These are phyloP conservation scores for Serilophus lunatus DNA, from an alignment of 2,113 vertebrate species.

Conservation along the genomic window DNA sequence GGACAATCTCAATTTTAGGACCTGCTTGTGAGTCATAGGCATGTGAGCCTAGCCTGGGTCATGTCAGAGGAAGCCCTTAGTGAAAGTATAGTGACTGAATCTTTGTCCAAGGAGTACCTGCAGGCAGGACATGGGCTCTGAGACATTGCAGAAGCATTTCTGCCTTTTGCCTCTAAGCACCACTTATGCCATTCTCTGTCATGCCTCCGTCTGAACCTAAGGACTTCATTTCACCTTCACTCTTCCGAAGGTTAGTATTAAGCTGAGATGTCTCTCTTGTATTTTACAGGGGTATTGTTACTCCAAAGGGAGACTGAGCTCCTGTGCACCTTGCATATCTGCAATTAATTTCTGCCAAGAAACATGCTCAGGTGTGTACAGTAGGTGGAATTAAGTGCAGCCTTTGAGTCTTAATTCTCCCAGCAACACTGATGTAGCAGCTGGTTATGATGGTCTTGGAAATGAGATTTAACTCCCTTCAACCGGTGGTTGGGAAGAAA, in stretches of 20 bases:
- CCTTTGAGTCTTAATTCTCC: not conserved
- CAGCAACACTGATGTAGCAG: not conserved
- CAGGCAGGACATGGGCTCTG: not conserved
- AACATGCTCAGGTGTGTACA: not conserved
- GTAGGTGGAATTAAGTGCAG: not conserved
- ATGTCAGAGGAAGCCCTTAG: not conserved
- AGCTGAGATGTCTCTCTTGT: not conserved
- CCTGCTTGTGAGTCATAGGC: not conserved
- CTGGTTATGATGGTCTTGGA: not conserved
- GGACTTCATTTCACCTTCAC: not conserved
- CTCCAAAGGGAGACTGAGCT: not conserved
- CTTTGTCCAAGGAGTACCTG: not conserved
- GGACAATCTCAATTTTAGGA: not conserved
- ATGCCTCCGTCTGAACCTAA: not conserved
- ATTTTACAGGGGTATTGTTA: not conserved
- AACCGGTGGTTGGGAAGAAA: not conserved
- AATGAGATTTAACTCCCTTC: not conserved
- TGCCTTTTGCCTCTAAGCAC: not conserved
- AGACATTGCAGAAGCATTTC: not conserved
- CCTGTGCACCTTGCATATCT: not conserved
- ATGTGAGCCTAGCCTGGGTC: not conserved
- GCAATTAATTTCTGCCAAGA: not conserved
- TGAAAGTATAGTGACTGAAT: not conserved
- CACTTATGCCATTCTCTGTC: fast-evolving
- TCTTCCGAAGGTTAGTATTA: not conserved